Evolutionary conservation across 2,113 vertebrate genomes (phyloP).

Genomic region (Delphinus delphis): DNA sequence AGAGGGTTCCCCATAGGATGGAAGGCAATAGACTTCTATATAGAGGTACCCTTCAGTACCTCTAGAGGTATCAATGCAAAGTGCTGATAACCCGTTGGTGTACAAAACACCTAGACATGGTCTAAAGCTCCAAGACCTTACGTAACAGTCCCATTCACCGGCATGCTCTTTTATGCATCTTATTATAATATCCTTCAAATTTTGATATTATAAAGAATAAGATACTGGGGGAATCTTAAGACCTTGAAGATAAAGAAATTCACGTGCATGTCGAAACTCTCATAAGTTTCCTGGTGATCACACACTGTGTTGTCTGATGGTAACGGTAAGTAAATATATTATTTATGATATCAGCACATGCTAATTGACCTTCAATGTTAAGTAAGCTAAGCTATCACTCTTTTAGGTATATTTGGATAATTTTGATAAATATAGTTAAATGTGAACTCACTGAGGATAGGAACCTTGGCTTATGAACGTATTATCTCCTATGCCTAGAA

Average conservation of each 20-base stretch:
- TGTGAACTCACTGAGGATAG: not conserved
- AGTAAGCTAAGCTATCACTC: not conserved
- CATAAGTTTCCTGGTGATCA: not conserved
- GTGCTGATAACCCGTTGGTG: not conserved
- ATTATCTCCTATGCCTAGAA: not conserved
- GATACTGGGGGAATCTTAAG: not conserved
- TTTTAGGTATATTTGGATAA: not conserved
- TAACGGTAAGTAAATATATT: constrained; percentile 8
- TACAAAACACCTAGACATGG: not conserved
- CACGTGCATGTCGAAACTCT: not conserved
- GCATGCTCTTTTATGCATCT: not conserved
- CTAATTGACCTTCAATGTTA: constrained; percentile 12
- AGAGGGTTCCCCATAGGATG: not conserved
- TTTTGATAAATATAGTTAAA: constrained; percentile 18
- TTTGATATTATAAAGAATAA: not conserved
- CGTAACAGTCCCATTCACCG: not conserved
- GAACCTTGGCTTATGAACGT: not conserved
- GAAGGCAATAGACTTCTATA: not conserved
- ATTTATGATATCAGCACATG: not conserved
- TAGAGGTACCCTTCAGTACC: not conserved
- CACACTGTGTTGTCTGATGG: not conserved
- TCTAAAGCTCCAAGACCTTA: not conserved
- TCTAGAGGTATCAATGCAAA: not conserved
- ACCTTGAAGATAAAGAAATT: not conserved
- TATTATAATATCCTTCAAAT: not conserved